These are phyloP conservation scores for Patella caerulea DNA, from an alignment of 2,888 invertebrate species.

Conservation along the genomic window DNA sequence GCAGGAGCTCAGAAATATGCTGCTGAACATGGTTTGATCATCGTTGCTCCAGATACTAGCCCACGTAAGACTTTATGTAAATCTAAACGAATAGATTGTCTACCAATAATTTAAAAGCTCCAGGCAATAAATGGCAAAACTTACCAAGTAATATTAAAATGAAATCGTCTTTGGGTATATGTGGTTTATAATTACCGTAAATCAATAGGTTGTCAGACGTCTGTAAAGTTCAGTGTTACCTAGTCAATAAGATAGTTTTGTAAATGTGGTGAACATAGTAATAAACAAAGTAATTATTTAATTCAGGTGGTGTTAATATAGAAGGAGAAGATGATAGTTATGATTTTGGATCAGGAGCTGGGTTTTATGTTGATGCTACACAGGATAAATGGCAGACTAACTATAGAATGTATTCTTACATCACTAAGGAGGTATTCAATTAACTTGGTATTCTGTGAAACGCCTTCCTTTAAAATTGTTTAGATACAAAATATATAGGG, in stretches of 20 bases:
- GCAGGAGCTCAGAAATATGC: conserved; percentile 95
- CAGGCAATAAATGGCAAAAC: too few species aligned
- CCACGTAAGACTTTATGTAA: conserved; percentile 75
- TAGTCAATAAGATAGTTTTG: too few species aligned
- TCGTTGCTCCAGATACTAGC: conserved; percentile 96
- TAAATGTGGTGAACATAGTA: too few species aligned
- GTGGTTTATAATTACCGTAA: too few species aligned
- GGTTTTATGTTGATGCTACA: conserved; percentile 94
- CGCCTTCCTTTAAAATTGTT: background rate
- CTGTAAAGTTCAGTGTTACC: too few species aligned
- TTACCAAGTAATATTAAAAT: too few species aligned
- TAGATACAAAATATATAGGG: background rate
- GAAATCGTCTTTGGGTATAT: too few species aligned
- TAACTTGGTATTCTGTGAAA: too few species aligned
- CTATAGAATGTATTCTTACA: conserved; percentile 95
- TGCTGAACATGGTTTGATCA: conserved; percentile 85
- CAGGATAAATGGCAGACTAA: conserved; percentile 92
- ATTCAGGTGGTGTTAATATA: conserved; percentile 83
- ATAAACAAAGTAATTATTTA: background rate
- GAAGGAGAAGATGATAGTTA: conserved; percentile 92
- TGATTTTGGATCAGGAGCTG: conserved; percentile 96
- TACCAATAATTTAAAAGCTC: too few species aligned
- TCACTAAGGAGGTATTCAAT: conserved; percentile 81
- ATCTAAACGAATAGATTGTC: too few species aligned
- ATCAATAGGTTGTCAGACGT: too few species aligned